Evolutionary conservation across 2,797 vertebrate genomes (phyloP), one percentile per base, ranked within the genome.

Genomic region (Aythya fuligula): DNA sequence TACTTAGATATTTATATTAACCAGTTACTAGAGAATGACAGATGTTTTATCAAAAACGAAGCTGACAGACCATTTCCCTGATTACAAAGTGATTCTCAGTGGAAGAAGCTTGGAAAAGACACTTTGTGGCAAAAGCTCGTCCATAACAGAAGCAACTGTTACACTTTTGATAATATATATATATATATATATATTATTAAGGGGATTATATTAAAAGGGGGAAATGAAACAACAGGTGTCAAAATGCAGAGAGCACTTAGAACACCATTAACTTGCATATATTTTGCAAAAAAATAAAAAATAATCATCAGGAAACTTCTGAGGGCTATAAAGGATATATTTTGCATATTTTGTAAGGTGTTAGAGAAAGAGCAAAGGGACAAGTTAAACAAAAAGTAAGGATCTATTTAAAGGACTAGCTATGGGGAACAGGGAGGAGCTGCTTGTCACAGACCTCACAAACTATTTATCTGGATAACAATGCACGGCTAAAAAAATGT

Each of bases 401-500:
- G 41, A 27, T 54, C 54, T 94, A 28, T 91, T 90, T 85, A 89
- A 72, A 32, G 13, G 38, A 80, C 21, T 71, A 86, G 20, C 11
- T 87, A 12, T 34, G 13, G 4, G 4, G n/a, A 36, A 10, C 36
- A 25, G 8, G 7, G 7, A 85, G 64, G 57, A 66, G 51, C 21
- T 38, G 28, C 36, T 94, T 36, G 83, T 86, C 49, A 85, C 54
- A 79, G 73, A 4, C 22, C 24, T 91, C 54, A 15, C 49, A 75
- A 78, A 57, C 7, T 91, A 92, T 90, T 89, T 57, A 45, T 69
- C 66, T 67, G 67, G 53, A 27, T 90, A 82, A 90, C 6, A 84
- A 75, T 57, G 82, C 61, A 77, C 32, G 86, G 67, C 71, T 93
- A 90, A 95, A 96, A 97, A 96, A 75, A 38, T 80, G 7, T 78